Conservation (phyloP, 2,797 vertebrate genomes). For the Myotis vivesi region DNA sequence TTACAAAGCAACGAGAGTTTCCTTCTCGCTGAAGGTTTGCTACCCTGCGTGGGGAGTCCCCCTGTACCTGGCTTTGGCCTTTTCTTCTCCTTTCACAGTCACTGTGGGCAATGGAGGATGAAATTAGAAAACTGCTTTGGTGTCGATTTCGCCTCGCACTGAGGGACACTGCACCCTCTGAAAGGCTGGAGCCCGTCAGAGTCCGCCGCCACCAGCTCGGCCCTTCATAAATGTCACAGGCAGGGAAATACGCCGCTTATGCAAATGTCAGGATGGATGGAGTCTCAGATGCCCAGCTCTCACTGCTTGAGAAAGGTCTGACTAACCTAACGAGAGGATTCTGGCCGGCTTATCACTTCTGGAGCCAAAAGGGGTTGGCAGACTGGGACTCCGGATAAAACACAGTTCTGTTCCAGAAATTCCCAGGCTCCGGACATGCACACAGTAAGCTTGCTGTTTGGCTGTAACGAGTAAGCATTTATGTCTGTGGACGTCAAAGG, state of each 20-base stretch:
- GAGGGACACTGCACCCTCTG: too few species aligned
- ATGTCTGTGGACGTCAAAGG: background rate
- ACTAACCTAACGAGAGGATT: background rate
- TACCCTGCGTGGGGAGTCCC: accelerated
- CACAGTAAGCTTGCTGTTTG: too few species aligned
- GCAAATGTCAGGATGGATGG: accelerated
- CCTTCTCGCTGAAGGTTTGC: background rate
- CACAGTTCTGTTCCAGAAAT: background rate
- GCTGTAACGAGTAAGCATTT: background rate
- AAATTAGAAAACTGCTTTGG: background rate
- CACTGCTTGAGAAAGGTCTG: background rate
- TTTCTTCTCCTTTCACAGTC: background rate
- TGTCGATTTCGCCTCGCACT: too few species aligned
- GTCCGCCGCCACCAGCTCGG: accelerated
- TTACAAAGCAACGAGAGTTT: background rate
- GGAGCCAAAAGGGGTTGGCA: background rate
- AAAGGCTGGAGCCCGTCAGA: background rate
- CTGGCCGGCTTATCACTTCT: background rate
- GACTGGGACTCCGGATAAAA: accelerated
- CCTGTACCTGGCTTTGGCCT: accelerated
- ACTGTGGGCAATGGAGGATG: background rate
- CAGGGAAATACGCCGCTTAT: background rate
- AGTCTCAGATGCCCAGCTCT: background rate
- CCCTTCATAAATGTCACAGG: background rate
- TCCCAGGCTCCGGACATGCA: background rate